Percentiles rank a stretch among this genome's conserved stretches.
These are phyloP conservation scores for Panthera uncia DNA, from an alignment of 2,113 vertebrate genomes.

Conservation along the genomic window DNA sequence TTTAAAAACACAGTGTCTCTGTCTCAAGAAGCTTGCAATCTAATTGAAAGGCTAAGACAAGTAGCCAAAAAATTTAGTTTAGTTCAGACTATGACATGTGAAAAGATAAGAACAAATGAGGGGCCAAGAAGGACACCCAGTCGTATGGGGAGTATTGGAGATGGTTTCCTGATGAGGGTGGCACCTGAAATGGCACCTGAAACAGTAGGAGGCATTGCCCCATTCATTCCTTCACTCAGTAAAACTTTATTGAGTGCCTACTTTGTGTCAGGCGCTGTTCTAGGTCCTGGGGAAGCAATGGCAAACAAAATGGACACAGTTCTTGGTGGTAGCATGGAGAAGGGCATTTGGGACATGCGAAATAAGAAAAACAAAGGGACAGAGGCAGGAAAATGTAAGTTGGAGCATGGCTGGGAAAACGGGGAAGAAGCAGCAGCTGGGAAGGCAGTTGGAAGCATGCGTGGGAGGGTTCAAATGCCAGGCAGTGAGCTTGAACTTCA, in stretches of 20 bases:
- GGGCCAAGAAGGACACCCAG: neutral
- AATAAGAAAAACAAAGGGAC: neutral
- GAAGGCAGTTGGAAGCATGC: too few species aligned
- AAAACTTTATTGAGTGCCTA: neutral
- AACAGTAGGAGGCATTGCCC: neutral
- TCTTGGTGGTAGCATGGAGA: neutral
- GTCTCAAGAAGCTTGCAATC: neutral
- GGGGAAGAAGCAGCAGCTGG: neutral
- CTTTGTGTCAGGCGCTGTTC: neutral
- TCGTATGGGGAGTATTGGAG: rapidly evolving
- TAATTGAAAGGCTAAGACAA: neutral
- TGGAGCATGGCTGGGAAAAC: neutral
- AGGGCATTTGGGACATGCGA: neutral
- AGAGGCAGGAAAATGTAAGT: neutral
- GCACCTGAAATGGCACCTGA: neutral
- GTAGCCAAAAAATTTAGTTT: neutral
- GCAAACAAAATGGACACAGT: neutral
- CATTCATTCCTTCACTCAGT: neutral
- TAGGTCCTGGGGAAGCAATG: neutral
- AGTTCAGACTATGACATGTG: neutral
- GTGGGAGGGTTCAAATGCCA: neutral
- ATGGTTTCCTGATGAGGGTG: neutral
- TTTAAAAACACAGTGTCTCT: neutral
- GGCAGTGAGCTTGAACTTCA: neutral
- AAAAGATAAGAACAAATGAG: neutral